Base-by-base conservation (phyloP, 2,797 vertebrate species). In the Phylloscopus collybita region DNA sequence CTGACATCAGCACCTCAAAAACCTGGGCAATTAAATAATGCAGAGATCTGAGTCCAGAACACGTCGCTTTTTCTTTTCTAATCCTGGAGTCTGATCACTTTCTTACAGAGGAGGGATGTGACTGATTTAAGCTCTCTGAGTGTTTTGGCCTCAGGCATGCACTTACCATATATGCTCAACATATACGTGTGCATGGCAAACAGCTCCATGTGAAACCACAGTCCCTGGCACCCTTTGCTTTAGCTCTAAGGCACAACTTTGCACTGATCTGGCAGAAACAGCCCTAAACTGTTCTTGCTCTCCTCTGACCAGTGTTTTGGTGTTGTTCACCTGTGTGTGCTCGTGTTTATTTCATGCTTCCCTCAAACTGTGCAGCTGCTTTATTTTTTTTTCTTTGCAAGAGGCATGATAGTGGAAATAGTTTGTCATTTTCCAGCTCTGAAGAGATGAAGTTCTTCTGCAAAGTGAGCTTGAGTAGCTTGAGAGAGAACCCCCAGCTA, bases 321-420 rank as follows among this genome's bases (percentile, higher is more conserved):
- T 34, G 18, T 5, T 50, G 51, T 18, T 36, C 5, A 0, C 0
- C 1, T 49, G 16, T 23, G 30, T 23, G n/a, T 21, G 26, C 13
- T 78, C 3, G 0, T 8, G 12, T 17, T 67, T 36, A n/a, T 82
- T 60, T 86, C 27, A 3, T 4, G 32, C 26, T 76, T 56, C 45
- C 14, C 71, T 64, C 72, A 51, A 50, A n/a, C 54, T 27, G 13
- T 21, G 60, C 8, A 20, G 32, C 4, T 73, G 36, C 5, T 11
- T 23, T 30, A 25, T 16, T 30, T 67, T 62, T 67, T 62, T 4
- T 0, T 32, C 21, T 72, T 42, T n/a, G 22, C 17, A 47, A 80
- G 69, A 26, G 23, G 16, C 6, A 11, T 60, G 61, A 34, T 16
- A 47, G 21, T 78, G 56, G 86, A 82, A 85, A 85, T 8, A 70